Conservation (phyloP, 2,797 vertebrate genomes). For the Delichon dasypus region DNA sequence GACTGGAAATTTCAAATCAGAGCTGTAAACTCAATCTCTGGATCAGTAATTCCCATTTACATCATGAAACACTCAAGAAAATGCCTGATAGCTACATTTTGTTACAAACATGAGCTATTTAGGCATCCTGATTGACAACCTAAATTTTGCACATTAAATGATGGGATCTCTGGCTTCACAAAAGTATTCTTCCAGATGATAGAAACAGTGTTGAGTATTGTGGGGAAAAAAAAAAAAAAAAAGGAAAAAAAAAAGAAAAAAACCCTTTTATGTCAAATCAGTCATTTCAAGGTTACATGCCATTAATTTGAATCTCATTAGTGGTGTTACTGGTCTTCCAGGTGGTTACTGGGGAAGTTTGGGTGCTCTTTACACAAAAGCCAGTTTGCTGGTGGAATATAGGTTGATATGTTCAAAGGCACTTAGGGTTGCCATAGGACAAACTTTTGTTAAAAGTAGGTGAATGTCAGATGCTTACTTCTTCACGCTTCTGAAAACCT, state of each 20-base stretch:
- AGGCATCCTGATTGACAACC: not conserved
- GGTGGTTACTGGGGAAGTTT: not conserved
- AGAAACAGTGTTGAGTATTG: not conserved
- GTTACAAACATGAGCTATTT: conserved; percentile 2
- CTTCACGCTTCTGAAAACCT: conserved; percentile 52
- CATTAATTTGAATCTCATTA: not conserved
- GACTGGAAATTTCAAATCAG: conserved; percentile 9
- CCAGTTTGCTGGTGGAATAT: not conserved
- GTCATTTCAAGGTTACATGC: not conserved
- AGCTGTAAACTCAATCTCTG: conserved; percentile 13
- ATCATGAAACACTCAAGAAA: not conserved
- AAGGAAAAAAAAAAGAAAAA: too few species aligned
- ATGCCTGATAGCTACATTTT: not conserved
- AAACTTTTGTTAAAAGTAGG: conserved; percentile 41
- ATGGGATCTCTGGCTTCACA: not conserved
- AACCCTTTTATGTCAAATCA: not conserved
- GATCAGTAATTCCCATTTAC: conserved; percentile 8
- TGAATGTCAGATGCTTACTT: conserved; percentile 22
- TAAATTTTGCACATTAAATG: conserved; percentile 5
- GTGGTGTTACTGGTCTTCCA: not conserved
- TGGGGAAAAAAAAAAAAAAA: not conserved
- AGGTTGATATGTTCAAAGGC: conserved; percentile 27
- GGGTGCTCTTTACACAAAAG: not conserved
- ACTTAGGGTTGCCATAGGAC: not conserved
- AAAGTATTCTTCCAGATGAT: not conserved